phyloP scores from a whole-genome alignment of 2,113 vertebrate genomes.

The Bombycilla garrulus region DNA sequence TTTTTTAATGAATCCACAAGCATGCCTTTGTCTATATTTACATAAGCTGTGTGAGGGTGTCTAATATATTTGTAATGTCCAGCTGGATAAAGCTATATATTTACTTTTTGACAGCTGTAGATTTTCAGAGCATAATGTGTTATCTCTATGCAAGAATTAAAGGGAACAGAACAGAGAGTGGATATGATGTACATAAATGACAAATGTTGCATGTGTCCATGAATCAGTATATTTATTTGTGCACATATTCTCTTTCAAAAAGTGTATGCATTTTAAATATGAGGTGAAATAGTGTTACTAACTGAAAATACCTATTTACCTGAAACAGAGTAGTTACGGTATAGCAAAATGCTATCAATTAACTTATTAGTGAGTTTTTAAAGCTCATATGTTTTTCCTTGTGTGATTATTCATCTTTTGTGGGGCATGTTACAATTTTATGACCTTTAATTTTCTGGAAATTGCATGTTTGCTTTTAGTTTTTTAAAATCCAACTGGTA shows the following conservation, averaged over 20 bases:
- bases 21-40: constrained; percentile 2
- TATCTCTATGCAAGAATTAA: neutral
- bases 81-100: neutral
- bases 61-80: neutral
- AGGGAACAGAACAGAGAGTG: neutral
- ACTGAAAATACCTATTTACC: neutral
- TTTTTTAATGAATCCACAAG: neutral
- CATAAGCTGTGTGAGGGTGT: neutral
- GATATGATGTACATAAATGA: neutral
- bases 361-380: neutral
- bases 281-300: neutral
- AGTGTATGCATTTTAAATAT: neutral
- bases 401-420: neutral
- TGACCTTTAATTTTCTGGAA: neutral
- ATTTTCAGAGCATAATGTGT: neutral
- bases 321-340: neutral
- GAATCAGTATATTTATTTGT: neutral
- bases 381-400: neutral
- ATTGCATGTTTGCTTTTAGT: neutral
- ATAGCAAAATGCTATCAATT: neutral
- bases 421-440: neutral
- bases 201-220: neutral
- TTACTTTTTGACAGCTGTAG: neutral
- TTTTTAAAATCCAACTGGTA: neutral
- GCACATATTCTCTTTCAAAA: neutral